Evolutionary conservation across 2,888 invertebrate genomes (phyloP).

Genomic region (Nomada ferruginata): DNA sequence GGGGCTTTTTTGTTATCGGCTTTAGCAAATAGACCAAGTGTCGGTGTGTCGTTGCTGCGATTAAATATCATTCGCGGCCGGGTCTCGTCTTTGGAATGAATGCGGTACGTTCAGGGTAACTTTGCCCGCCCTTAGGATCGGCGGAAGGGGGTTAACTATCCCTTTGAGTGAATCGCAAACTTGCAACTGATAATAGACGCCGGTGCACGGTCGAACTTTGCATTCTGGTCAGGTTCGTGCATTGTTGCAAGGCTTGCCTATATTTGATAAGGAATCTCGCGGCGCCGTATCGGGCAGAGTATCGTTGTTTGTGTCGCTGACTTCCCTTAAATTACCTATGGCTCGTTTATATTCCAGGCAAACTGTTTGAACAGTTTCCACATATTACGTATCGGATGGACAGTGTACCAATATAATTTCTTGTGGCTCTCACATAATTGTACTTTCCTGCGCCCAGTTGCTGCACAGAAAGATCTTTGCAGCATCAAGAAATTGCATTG

Average conservation of each 20-base stretch:
- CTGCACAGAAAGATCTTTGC: conserved; percentile 35
- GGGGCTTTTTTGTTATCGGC: neutral
- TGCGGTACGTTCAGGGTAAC: neutral
- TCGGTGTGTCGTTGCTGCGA: neutral
- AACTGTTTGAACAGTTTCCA: conserved; percentile 30
- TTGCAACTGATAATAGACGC: conserved; percentile 19
- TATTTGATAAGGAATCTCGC: conserved; percentile 42
- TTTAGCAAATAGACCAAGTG: neutral
- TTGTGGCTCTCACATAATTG: too few species aligned
- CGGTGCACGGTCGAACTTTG: neutral
- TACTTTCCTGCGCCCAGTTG: conserved; percentile 14
- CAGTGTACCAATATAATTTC: neutral
- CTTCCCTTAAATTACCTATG: conserved; percentile 33
- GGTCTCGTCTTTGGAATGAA: neutral
- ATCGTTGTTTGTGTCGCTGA: conserved; percentile 7
- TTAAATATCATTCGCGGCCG: neutral
- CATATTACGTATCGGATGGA: conserved; percentile 20
- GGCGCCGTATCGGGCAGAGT: neutral
- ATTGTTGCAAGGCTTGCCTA: conserved; percentile 4
- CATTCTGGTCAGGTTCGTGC: conserved; percentile 22
- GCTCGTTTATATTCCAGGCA: conserved; percentile 33
- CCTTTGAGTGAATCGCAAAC: conserved; percentile 40
- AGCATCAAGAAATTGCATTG: too few species aligned
- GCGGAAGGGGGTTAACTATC: conserved; percentile 46
- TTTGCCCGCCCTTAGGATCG: conserved; percentile 8